Evolutionary conservation across 53 echinoderm and acorn worm genomes (phyloP), one percentile per base, ranked within the genome.

Genomic region (Mesocentrotus franciscanus): DNA sequence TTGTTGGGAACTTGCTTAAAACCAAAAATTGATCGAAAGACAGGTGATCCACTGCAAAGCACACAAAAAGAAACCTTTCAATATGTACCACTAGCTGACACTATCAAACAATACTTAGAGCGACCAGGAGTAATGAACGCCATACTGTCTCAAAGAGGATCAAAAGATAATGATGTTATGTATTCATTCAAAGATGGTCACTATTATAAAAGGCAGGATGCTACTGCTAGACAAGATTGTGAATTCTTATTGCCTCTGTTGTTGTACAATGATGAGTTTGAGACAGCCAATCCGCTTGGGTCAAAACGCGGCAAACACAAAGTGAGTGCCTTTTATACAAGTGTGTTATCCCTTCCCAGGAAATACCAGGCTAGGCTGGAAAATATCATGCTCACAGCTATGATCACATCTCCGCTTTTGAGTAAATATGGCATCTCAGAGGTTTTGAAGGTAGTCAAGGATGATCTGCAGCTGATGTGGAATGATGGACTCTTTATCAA

Each of bases 101-200:
- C 26, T 6, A 55, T 95, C 5, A 95, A 85, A 27, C 76, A 71
- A 64, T 90, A 93, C 76, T 92, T 97, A 11, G 92, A 97, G 66
- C 97, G 94, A 57, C 96, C 96, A 93, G 95, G 95, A 55, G 61
- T 93, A 5, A 94, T 95, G 97, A 81, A 92, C 0, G 61, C 78
- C 34, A 95, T 96, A 72, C 68, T 95, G 59, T 71, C 76, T 15
- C 36, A 60, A 16, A 71, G 59, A 32, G 8, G 71, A 71, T 96
- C 96, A 72, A 26, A 72, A 68, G 85, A 95, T 56, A 78, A 95
- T 60, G 57, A 90, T 90, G 64, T 97, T 10, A 71, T 96, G 62
- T n/a, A 66, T 39, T 90, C 94, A 81, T 97, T 93, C 64, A 93
- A 94, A 78, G 97, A 97, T 97, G 97, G 97, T 18, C 16, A 36